These are phyloP conservation scores for Stenoptilia bipunctidactyla DNA, from an alignment of 2,888 invertebrate species.

Conservation along the genomic window DNA sequence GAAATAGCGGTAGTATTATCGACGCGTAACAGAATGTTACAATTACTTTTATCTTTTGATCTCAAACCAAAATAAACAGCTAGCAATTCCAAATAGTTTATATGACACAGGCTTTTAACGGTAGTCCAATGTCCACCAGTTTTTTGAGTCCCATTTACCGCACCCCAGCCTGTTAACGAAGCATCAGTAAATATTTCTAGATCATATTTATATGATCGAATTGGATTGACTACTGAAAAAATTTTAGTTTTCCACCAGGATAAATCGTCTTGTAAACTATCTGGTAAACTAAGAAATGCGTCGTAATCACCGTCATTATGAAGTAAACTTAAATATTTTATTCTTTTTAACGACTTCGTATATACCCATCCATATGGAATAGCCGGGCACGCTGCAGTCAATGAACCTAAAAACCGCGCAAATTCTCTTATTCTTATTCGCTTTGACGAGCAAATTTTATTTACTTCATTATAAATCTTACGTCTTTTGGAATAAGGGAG, in stretches of 20 bases:
- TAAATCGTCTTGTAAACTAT: too few species aligned
- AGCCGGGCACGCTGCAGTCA: conserved; percentile 4
- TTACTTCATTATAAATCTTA: not conserved
- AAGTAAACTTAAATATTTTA: conserved; percentile 5
- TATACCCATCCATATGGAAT: conserved; percentile 3
- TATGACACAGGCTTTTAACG: too few species aligned
- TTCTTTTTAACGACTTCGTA: conserved; percentile 5
- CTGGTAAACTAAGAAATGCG: too few species aligned
- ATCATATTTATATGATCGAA: too few species aligned
- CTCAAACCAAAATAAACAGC: too few species aligned
- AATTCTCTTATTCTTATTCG: conserved; percentile 3
- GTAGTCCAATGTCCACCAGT: conserved; percentile 2
- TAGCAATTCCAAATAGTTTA: too few species aligned
- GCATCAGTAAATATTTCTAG: not conserved
- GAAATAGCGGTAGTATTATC: conserved; percentile 11
- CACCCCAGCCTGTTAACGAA: conserved; percentile 5
- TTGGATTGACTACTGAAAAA: too few species aligned
- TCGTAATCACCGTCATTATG: too few species aligned
- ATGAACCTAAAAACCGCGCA: conserved; percentile 3
- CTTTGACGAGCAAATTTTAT: not conserved
- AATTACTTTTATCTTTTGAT: too few species aligned
- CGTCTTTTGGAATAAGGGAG: not conserved
- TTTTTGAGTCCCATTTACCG: not conserved
- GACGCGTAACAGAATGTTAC: too few species aligned
- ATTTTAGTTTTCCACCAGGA: too few species aligned